phyloP scores from a whole-genome alignment of 2,888 invertebrate species.

The Drosophila nigritarsus region DNA sequence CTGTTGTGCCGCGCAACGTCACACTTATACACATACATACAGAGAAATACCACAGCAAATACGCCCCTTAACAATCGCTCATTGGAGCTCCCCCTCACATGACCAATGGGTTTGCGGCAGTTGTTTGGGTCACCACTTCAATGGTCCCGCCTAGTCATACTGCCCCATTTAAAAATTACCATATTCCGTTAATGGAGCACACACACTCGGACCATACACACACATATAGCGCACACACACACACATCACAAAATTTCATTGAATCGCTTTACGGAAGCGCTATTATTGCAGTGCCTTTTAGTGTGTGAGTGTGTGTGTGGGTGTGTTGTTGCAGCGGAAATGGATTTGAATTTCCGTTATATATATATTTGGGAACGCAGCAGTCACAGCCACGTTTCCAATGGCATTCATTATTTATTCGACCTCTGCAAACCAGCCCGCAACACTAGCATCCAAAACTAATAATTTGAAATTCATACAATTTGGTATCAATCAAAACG shows the following conservation, averaged over 20 bases:
- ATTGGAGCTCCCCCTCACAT: constrained; percentile 61
- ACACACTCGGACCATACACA: constrained; percentile 9
- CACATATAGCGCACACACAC: constrained; percentile 6
- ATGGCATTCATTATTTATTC: constrained; percentile 55
- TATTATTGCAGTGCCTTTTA: constrained; percentile 19
- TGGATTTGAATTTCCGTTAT: constrained; percentile 74
- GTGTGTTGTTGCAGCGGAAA: constrained; percentile 54
- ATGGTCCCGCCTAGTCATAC: constrained; percentile 18
- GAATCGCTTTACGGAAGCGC: constrained; percentile 37
- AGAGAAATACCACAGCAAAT: constrained; percentile 1
- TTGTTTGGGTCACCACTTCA: constrained; percentile 51
- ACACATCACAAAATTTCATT: constrained; percentile 40
- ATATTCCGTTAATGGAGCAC: constrained; percentile 57
- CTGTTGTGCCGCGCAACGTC: constrained; percentile 35
- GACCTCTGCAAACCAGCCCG: constrained; percentile 20
- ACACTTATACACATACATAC: constrained; percentile 8
- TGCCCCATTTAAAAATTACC: constrained; percentile 66
- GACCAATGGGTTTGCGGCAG: constrained; percentile 66
- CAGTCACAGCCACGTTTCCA: constrained; percentile 43
- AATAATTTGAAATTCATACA: constrained; percentile 34
- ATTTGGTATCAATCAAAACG: constrained; percentile 47
- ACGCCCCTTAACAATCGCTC: constrained; percentile 64
- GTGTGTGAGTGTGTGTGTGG: neutral
- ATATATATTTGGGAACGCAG: constrained; percentile 29
- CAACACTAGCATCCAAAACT: constrained; percentile 21